A percentile compares a stretch with the other conserved stretches of the same genome.
These are phyloP conservation scores for Pipistrellus pygmaeus DNA, from an alignment of 2,797 vertebrate genomes.

Conservation along the genomic window DNA sequence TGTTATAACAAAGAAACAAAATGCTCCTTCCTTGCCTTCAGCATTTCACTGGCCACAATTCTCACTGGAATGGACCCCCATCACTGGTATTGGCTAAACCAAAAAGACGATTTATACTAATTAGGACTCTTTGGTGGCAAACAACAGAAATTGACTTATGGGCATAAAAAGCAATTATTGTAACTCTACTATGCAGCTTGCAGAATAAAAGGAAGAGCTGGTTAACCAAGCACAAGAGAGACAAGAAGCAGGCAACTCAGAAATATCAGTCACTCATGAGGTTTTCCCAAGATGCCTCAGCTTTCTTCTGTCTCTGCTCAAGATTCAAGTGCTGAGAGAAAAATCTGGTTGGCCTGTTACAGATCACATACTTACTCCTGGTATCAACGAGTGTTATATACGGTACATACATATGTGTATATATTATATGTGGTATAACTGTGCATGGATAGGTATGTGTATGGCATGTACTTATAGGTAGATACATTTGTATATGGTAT, in stretches of 20 bases:
- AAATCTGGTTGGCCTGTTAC: not conserved
- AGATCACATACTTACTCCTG: not conserved
- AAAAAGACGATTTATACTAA: constrained; percentile 65
- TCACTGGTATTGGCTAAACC: constrained; percentile 21
- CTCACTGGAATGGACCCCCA: not conserved
- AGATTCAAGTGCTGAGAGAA: not conserved
- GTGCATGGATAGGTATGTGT: not conserved
- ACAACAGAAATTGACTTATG: constrained; percentile 58
- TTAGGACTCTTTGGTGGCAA: constrained; percentile 64
- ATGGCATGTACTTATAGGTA: not conserved
- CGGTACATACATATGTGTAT: not conserved
- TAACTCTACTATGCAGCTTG: constrained; percentile 13
- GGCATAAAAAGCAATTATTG: constrained; percentile 45
- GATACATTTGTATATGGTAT: not conserved
- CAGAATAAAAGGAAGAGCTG: constrained; percentile 43
- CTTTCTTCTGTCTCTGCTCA: constrained; percentile 1
- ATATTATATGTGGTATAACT: not conserved
- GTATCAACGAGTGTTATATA: not conserved
- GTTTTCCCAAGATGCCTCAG: not conserved
- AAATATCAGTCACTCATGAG: not conserved
- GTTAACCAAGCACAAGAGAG: constrained; percentile 41
- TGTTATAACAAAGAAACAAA: constrained; percentile 61
- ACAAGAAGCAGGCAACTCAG: not conserved
- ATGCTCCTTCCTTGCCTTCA: constrained; percentile 40
- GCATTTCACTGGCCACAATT: constrained; percentile 59